phyloP scores from a whole-genome alignment of 1,140 invertebrate species.

The Anastrepha ludens region DNA sequence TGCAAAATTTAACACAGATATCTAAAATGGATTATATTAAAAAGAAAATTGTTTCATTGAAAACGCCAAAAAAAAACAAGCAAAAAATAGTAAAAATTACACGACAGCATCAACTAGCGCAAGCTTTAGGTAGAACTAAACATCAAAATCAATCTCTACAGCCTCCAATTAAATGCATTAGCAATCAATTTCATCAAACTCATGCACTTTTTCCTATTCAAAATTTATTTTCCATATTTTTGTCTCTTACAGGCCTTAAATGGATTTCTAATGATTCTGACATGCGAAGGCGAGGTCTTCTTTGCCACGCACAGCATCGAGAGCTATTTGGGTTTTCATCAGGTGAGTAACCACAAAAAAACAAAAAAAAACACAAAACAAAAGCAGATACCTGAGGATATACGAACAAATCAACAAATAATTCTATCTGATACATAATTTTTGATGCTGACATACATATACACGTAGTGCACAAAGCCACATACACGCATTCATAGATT shows the following conservation, averaged over 20 bases:
- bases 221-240: slow-evolving; percentile 55
- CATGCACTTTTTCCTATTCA: neutral
- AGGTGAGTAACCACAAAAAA: slow-evolving; percentile 82
- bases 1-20: too few relatives aligned
- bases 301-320: slow-evolving; percentile 99
- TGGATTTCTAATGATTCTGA: slow-evolving; percentile 98
- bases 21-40: too few relatives aligned
- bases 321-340: slow-evolving; percentile 99
- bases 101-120: too few relatives aligned
- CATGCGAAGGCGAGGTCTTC: slow-evolving; percentile 99
- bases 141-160: too few relatives aligned
- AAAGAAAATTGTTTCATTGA: too few relatives aligned
- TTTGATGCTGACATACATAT: too few relatives aligned
- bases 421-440: too few relatives aligned
- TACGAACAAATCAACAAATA: neutral
- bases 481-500: too few relatives aligned
- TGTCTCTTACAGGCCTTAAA: slow-evolving; percentile 92
- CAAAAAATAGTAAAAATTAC: too few relatives aligned
- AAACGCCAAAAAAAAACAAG: too few relatives aligned
- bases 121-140: too few relatives aligned
- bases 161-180: neutral
- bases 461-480: too few relatives aligned
- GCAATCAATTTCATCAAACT: neutral
- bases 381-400: neutral
- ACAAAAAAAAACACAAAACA: neutral